Conservation (phyloP, 2,888 invertebrate genomes). For the Atethmia centrago region DNA sequence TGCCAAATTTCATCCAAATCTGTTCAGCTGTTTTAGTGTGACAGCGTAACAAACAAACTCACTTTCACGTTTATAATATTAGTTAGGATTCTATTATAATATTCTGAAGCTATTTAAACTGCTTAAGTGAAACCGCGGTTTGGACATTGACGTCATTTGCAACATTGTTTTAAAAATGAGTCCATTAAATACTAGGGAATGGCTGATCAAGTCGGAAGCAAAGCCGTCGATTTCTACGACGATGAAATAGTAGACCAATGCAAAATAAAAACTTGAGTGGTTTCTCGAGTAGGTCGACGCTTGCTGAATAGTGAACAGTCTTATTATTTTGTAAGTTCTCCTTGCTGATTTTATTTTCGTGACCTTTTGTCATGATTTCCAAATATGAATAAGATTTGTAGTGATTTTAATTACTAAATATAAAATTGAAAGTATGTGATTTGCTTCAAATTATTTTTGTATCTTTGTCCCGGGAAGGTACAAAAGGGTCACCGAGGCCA, state of each 20-base stretch:
- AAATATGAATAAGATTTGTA: too few relatives aligned
- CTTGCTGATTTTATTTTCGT: background rate
- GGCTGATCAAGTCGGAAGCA: background rate
- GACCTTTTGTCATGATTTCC: too few relatives aligned
- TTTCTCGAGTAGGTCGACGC: background rate
- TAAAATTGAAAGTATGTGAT: too few relatives aligned
- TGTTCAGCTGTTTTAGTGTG: too few relatives aligned
- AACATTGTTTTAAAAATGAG: slow-evolving; percentile 11
- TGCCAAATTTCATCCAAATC: too few relatives aligned
- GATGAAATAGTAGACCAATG: background rate
- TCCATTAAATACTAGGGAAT: background rate
- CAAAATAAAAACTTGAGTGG: slow-evolving; percentile 1
- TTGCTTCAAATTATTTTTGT: too few relatives aligned
- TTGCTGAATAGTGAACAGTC: background rate
- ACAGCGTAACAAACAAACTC: too few relatives aligned
- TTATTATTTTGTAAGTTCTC: background rate
- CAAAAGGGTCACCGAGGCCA: too few relatives aligned
- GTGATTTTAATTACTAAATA: too few relatives aligned
- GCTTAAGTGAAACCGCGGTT: slow-evolving; percentile 17
- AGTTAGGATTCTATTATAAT: too few relatives aligned
- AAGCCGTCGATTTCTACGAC: background rate
- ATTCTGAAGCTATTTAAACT: slow-evolving; percentile 35
- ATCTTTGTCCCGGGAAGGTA: too few relatives aligned
- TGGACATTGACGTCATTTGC: background rate
- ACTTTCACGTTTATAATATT: too few relatives aligned